Base-by-base conservation (phyloP, 2,113 vertebrate genomes). In the Eurypyga helias region DNA sequence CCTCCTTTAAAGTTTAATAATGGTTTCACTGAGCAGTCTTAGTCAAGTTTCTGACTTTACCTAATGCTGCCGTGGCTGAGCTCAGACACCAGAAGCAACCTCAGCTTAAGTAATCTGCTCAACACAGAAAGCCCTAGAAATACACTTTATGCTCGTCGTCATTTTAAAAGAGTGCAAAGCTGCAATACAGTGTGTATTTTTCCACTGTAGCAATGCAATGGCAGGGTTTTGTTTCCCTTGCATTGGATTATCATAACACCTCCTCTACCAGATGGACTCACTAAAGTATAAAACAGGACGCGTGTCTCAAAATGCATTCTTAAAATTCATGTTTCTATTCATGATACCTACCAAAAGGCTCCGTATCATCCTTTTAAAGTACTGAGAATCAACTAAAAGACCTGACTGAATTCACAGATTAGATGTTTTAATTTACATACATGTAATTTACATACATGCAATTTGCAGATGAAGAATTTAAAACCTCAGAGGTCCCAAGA, bases 1-100 rank as follows among this genome's bases (percentile, higher is more conserved):
- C 80, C 41, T 89, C 61, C 61, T 79, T 93, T 79, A 90, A 89
- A 75, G 79, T 90, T 88, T 93, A 90, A 94, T 81, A 93, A 89
- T 76, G 80, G 65, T 82, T 93, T 92, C 89, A 65, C 52, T 65
- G 65, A 93, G 57, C 24, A 36, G 48, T 45, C 80, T 87, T 51
- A 87, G 69, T 61, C 76, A 92, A 82, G 52, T 84, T 95, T 93
- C 49, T 83, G 83, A 89, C 65, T 93, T 90, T 52, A 72, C 48
- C 93, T 91, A 95, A 87, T 31, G 61, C 73, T 95, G 67, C 94
- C 49, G 29, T 14, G 62, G 51, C 41, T 87, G 90, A 91, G 36
- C 60, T 91, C 61, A 84, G 77, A 78, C 83, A 89, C 75, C 83
- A 79, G 92, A 96, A 75, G 45, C 70, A 75, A 90, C 69, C 83